Conservation (phyloP, 1,140 invertebrate species). For the Euura saliciscinereae region DNA sequence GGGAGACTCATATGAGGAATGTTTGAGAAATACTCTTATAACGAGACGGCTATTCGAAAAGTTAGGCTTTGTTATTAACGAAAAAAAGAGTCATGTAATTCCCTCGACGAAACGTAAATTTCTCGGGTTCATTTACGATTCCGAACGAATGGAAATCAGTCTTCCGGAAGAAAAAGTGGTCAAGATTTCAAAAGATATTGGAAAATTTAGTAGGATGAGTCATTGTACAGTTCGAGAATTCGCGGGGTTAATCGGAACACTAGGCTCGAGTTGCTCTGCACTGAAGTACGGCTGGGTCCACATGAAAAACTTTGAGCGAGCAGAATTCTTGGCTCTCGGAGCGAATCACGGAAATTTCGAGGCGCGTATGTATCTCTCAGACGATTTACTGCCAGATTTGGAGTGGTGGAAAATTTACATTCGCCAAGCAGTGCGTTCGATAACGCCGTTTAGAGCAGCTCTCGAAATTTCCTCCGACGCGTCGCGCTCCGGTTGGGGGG, state of each 20-base stretch:
- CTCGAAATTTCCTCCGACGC: conserved; percentile 24
- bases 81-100: conserved; percentile 18
- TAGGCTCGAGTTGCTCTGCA: conserved; percentile 12
- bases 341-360: conserved; percentile 13
- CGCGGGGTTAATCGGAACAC: conserved; percentile 12
- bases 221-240: conserved; percentile 15
- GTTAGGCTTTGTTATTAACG: conserved; percentile 21
- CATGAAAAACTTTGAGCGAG: conserved; percentile 20
- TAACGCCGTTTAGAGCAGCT: conserved; percentile 13
- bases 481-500: conserved; percentile 19
- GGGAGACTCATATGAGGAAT: conserved; percentile 6
- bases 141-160: conserved; percentile 10
- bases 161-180: conserved; percentile 14
- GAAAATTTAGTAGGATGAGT: conserved; percentile 1
- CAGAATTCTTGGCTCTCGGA: conserved; percentile 12
- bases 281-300: not conserved
- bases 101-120: conserved; percentile 12
- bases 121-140: conserved; percentile 18
- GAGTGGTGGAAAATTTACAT: conserved; percentile 17
- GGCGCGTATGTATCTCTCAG: conserved; percentile 15
- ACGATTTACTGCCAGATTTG: conserved; percentile 6
- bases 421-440: conserved; percentile 9
- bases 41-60: conserved; percentile 7
- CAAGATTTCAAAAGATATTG: conserved; percentile 2
- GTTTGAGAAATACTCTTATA: not conserved